Conservation (phyloP, 2,888 invertebrate genomes). For the Conus canariensis region DNA sequence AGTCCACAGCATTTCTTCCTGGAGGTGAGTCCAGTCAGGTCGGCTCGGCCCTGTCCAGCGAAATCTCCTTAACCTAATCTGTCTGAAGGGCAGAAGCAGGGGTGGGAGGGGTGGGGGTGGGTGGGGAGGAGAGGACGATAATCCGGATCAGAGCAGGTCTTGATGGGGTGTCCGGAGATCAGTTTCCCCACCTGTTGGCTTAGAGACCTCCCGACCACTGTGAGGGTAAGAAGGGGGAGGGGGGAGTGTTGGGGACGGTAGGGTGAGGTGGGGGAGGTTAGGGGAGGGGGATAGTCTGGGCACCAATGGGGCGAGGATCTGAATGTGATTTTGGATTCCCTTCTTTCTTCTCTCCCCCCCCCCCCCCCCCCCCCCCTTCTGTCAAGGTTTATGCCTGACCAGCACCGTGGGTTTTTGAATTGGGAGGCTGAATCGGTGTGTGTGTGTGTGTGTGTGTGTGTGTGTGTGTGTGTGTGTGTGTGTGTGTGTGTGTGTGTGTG, state of each 20-base stretch:
- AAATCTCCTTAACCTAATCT: neutral
- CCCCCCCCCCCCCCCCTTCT: neutral
- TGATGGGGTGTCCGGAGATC: neutral
- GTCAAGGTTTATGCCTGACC: no score
- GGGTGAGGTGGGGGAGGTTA: no score
- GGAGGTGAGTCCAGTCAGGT: slow-evolving; percentile 7
- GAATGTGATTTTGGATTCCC: neutral
- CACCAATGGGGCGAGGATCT: no score
- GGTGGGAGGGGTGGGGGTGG: no score
- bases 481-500: neutral
- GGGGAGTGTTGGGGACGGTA: no score
- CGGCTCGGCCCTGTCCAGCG: neutral
- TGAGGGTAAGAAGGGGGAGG: no score
- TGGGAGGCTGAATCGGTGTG: neutral
- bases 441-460: slow-evolving; percentile 18
- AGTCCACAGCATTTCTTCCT: neutral
- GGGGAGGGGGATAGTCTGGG: no score
- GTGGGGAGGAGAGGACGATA: neutral
- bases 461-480: slow-evolving; percentile 8
- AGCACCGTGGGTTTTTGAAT: neutral
- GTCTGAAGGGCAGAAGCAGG: neutral
- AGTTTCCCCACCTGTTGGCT: neutral
- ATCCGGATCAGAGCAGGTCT: neutral
- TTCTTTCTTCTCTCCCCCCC: neutral
- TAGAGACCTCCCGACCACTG: neutral